These are phyloP conservation scores for Danio kyathit DNA, from an alignment of 2,797 vertebrate species.

Conservation along the genomic window DNA sequence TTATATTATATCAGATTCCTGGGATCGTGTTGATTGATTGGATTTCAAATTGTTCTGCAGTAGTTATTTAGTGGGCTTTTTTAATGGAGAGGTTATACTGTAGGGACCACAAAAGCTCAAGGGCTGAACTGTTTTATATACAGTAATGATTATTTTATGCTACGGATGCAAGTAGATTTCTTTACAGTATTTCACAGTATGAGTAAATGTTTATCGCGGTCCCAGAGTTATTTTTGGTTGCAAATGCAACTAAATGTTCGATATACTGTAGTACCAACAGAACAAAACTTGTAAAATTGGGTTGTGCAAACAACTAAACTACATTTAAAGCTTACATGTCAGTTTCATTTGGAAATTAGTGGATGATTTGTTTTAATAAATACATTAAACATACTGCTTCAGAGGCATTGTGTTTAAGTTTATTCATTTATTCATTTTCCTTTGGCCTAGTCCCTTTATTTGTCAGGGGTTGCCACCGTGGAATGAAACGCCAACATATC, in stretches of 20 bases:
- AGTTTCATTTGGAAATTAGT: too few relatives aligned
- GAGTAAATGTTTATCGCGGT: too few relatives aligned
- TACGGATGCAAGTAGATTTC: neutral
- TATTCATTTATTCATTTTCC: too few relatives aligned
- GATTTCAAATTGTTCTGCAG: neutral
- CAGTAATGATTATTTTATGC: neutral
- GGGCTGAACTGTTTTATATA: neutral
- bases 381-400: too few relatives aligned
- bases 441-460: too few relatives aligned
- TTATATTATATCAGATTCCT: neutral
- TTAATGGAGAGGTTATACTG: neutral
- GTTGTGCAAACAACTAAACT: too few relatives aligned
- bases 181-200: neutral
- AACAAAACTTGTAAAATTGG: too few relatives aligned
- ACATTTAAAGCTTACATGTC: too few relatives aligned
- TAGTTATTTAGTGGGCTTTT: slow-evolving; percentile 20
- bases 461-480: too few relatives aligned
- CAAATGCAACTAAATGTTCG: neutral
- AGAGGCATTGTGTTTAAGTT: too few relatives aligned
- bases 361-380: too few relatives aligned
- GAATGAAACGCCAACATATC: too few relatives aligned
- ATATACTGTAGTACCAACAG: neutral
- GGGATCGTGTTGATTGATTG: slow-evolving; percentile 15
- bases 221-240: neutral
- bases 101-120: slow-evolving; percentile 1